A percentile compares a stretch with the other conserved stretches of the same genome.
These are phyloP conservation scores for Chrysomallon squamiferum DNA, from an alignment of 1,140 invertebrate genomes.

Conservation along the genomic window DNA sequence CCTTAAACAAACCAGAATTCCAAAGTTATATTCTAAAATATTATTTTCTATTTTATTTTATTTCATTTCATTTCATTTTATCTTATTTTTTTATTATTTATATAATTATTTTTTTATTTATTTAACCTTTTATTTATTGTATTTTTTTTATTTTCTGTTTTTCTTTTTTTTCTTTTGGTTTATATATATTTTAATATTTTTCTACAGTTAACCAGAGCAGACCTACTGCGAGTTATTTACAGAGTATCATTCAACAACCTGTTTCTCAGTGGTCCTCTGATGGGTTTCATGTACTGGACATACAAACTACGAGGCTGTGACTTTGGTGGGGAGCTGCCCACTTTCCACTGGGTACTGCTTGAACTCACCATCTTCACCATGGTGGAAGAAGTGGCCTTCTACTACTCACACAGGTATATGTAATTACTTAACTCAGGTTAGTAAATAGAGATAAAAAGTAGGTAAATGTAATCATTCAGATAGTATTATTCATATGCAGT, in stretches of 20 bases:
- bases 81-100: too few species aligned
- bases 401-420: slow-evolving; percentile 81
- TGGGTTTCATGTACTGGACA: slow-evolving; percentile 70
- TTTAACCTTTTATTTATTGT: too few species aligned
- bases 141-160: too few species aligned
- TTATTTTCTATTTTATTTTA: too few species aligned
- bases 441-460: background rate
- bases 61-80: too few species aligned
- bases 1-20: too few species aligned
- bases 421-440: background rate
- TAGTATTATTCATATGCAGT: too few species aligned
- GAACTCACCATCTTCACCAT: slow-evolving; percentile 80
- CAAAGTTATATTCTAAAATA: too few species aligned
- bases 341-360: slow-evolving; percentile 82
- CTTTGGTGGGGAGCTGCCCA: slow-evolving; percentile 73
- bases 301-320: slow-evolving; percentile 76
- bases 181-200: background rate
- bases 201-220: slow-evolving; percentile 42
- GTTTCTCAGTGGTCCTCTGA: slow-evolving; percentile 74
- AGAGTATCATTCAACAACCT: slow-evolving; percentile 82
- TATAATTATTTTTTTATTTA: too few species aligned
- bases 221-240: slow-evolving; percentile 69
- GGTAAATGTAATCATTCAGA: background rate
- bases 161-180: too few species aligned
- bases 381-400: slow-evolving; percentile 84